These are phyloP conservation scores for Eudasyphora cyanicolor DNA, from an alignment of 2,888 invertebrate genomes.

Conservation along the genomic window DNA sequence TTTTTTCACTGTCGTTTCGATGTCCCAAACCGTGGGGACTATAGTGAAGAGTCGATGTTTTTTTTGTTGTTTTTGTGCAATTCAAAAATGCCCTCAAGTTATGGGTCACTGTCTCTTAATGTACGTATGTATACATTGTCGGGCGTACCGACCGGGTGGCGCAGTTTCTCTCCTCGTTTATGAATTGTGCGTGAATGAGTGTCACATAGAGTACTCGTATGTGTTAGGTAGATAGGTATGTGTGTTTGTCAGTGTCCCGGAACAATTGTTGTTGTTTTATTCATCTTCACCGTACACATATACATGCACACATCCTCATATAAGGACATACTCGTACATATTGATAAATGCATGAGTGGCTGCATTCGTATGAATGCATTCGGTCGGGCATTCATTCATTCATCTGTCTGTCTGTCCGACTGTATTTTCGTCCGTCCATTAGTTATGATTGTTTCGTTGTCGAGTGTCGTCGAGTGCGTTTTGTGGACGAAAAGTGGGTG, in stretches of 20 bases:
- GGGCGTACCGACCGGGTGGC: too few relatives aligned
- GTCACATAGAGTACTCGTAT: background rate
- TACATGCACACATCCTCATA: background rate
- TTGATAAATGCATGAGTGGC: background rate
- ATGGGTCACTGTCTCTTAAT: conserved; percentile 23
- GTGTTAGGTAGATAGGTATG: background rate
- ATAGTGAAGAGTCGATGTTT: background rate
- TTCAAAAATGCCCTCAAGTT: conserved; percentile 28
- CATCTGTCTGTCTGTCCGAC: background rate
- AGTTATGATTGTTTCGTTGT: conserved; percentile 31
- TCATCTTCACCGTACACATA: too few relatives aligned
- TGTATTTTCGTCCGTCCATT: background rate
- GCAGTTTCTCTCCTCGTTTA: background rate
- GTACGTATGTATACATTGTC: too few relatives aligned
- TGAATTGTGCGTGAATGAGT: background rate
- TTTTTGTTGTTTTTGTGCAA: background rate
- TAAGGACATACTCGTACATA: background rate
- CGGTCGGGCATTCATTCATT: background rate
- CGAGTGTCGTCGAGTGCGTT: conserved; percentile 3
- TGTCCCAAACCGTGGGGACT: too few relatives aligned
- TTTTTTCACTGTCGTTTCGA: background rate
- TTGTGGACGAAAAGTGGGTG: conserved; percentile 52
- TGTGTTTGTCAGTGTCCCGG: conserved; percentile 16
- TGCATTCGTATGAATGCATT: background rate
- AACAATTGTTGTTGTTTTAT: conserved; percentile 11